phyloP scores from a whole-genome alignment of 2,797 vertebrate genomes.

The Phrynocephalus forsythii region DNA sequence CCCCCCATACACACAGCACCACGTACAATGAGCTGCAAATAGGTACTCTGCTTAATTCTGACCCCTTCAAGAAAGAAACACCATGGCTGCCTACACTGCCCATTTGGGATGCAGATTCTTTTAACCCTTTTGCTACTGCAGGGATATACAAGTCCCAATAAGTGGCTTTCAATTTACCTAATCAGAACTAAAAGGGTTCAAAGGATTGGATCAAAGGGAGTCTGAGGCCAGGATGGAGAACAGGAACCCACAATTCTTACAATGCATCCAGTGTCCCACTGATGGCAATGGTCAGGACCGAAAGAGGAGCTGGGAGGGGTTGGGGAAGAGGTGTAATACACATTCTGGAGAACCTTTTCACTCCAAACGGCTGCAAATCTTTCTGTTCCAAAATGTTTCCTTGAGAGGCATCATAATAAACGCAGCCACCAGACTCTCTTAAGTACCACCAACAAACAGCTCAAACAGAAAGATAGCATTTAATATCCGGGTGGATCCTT shows the following conservation, averaged over 20 bases:
- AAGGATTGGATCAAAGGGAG: background rate
- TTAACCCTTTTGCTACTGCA: background rate
- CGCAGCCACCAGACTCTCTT: constrained; percentile 32
- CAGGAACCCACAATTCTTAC: background rate
- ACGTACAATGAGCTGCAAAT: constrained; percentile 56
- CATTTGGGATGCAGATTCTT: constrained; percentile 2
- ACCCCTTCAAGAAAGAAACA: constrained; percentile 51
- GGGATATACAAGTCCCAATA: no score
- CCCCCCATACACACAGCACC: constrained; percentile 32
- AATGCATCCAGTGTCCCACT: background rate
- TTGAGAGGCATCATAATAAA: constrained; percentile 55
- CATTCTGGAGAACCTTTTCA: constrained; percentile 11
- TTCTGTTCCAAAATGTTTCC: constrained; percentile 53
- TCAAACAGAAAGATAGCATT: constrained; percentile 58
- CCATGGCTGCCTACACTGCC: background rate
- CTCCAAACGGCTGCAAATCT: constrained; percentile 50
- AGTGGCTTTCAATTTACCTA: no score
- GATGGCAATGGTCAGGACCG: background rate
- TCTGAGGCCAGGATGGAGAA: background rate
- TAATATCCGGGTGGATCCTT: constrained; percentile 61
- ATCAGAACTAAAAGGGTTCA: no score
- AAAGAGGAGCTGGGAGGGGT: background rate
- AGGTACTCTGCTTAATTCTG: constrained; percentile 47
- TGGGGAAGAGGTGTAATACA: background rate
- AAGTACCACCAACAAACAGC: constrained; percentile 58